Base-by-base conservation (phyloP, 2,888 invertebrate species). In the Microchrysa polita region DNA sequence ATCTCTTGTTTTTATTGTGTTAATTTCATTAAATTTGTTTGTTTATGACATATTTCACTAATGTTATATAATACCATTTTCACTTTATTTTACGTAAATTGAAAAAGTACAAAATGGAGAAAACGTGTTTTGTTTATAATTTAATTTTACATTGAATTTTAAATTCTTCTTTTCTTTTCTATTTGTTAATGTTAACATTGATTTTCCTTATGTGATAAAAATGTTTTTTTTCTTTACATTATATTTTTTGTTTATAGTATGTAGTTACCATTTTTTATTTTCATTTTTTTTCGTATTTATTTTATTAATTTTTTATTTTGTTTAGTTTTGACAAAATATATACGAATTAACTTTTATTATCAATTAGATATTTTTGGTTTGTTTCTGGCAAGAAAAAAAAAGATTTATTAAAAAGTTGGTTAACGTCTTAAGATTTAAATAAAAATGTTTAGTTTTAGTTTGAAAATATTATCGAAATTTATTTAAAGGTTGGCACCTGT, bases 81-180 rank as follows among this genome's bases (percentile, higher is more conserved):
- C 55, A 53, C 53, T 69, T 69, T 69, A 69, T 69, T 55, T 52
- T 69, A 69, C 69, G 69, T 69, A 69, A 69, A 69, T 69, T 69
- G 69, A 69, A 69, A 69, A 69, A 69, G 69, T 69, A 69, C 69
- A 69, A 69, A 69, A 69, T 69, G 69, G 69, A 69, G 57, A 69
- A 69, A 69, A 69, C 69, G 69, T 67, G 53, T 69, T 57, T n/a
- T 52, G 20, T 69, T 57, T 69, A 40, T 69, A 53, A 67, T 53
- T 27, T 67, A 53, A 67, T 67, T 65, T 67, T 67, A 67, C 53
- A 67, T 67, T 67, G 67, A 67, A 53, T 67, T 67, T 52, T 69
- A 69, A 69, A 69, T 69, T 69, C 69, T 69, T 34, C 27, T 34
- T 34, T 34, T n/a, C n/a, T n/a, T 34, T 65, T 69, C 69, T 69